phyloP scores from a whole-genome alignment of 2,797 vertebrate genomes.

The Eulemur coronatus region DNA sequence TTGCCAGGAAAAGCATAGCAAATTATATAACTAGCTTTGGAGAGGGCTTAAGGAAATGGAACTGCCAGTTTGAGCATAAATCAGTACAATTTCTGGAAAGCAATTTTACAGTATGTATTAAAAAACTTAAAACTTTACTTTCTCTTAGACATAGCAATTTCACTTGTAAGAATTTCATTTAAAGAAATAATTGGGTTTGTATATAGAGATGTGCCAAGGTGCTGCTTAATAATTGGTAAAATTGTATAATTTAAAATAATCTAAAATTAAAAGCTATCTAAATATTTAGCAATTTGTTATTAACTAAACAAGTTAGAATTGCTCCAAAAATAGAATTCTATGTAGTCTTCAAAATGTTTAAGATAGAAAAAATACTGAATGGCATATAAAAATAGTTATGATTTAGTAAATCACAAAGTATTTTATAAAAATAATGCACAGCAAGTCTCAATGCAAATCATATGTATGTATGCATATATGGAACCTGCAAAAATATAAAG shows the following conservation, averaged over 20 bases:
- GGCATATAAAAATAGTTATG: not conserved
- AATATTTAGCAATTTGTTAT: not conserved
- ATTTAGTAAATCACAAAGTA: not conserved
- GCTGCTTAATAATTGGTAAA: not conserved
- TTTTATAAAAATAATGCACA: not conserved
- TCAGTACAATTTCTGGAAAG: not conserved
- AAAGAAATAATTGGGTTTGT: not conserved
- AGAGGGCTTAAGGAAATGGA: not conserved
- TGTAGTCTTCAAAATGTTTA: not conserved
- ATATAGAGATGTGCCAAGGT: not conserved
- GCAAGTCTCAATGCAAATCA: not conserved
- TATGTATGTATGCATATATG: accelerated
- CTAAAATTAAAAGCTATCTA: not conserved
- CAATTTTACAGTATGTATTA: not conserved
- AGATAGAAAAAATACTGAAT: not conserved
- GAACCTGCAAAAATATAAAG: not conserved
- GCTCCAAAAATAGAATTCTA: not conserved
- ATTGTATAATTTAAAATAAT: not conserved
- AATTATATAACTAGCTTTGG: not conserved
- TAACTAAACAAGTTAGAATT: not conserved
- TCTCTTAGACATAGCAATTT: not conserved
- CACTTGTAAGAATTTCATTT: not conserved
- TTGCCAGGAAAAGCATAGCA: not conserved
- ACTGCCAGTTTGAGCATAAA: not conserved
- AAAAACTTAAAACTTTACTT: not conserved